phyloP scores from a whole-genome alignment of 2,888 invertebrate species.

The Lasioglossum morio region DNA sequence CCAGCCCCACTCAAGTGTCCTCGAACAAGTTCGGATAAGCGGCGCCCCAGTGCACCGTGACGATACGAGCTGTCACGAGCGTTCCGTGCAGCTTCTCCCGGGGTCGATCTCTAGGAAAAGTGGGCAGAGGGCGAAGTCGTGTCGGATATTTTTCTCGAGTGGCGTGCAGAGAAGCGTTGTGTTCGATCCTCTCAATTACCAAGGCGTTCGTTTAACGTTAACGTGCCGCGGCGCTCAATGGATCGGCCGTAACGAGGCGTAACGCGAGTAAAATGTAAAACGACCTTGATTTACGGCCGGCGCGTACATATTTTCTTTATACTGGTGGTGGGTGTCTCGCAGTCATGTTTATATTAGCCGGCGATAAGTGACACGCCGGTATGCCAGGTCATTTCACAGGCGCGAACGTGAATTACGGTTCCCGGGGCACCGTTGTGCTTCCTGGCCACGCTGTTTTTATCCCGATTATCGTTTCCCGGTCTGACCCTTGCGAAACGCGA shows the following conservation, averaged over 20 bases:
- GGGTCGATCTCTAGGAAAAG: slow-evolving; percentile 30
- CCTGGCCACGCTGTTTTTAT: slow-evolving; percentile 50
- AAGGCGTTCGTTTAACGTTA: slow-evolving; percentile 8
- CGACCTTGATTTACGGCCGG: slow-evolving; percentile 63
- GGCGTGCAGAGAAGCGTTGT: not conserved
- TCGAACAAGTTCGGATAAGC: not conserved
- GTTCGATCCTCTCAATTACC: slow-evolving; percentile 50
- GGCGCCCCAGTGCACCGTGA: not conserved
- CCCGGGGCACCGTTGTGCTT: slow-evolving; percentile 52
- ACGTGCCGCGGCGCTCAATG: not conserved
- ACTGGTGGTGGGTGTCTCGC: slow-evolving; percentile 64
- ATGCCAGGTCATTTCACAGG: slow-evolving; percentile 73
- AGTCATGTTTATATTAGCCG: slow-evolving; percentile 76
- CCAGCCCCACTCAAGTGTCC: not conserved
- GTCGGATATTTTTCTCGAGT: slow-evolving; percentile 2
- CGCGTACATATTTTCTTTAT: slow-evolving; percentile 51
- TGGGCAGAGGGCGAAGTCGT: slow-evolving; percentile 4
- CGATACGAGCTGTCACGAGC: slow-evolving; percentile 17
- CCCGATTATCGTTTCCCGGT: slow-evolving; percentile 39
- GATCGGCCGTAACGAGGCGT: slow-evolving; percentile 34
- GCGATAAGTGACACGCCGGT: slow-evolving; percentile 75
- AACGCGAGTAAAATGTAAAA: slow-evolving; percentile 65
- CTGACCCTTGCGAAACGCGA: slow-evolving; percentile 43
- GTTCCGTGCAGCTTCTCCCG: not conserved
- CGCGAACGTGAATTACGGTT: slow-evolving; percentile 76